Percentiles rank a stretch among this genome's conserved stretches.
Evolutionary conservation across 2,888 invertebrate species (phyloP).

Genomic region (Idaea aversata): DNA sequence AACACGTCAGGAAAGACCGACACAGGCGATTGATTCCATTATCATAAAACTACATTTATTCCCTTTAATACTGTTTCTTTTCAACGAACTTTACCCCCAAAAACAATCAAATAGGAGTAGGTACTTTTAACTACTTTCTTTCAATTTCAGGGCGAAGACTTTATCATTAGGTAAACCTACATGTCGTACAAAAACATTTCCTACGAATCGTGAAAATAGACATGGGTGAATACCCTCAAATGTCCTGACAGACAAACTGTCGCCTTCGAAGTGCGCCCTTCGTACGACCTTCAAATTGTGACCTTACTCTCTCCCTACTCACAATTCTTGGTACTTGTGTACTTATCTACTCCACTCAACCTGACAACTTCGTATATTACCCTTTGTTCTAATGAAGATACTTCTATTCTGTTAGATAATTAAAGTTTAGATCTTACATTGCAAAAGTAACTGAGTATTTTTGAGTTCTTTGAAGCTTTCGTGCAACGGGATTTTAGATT

Average conservation of each 20-base stretch:
- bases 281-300: slow-evolving; percentile 44
- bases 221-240: slow-evolving; percentile 35
- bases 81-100: too few relatives aligned
- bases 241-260: slow-evolving; percentile 36
- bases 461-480: too few relatives aligned
- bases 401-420: too few relatives aligned
- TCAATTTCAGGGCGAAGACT: neutral
- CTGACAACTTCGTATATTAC: too few relatives aligned
- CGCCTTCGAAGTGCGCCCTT: slow-evolving; percentile 42
- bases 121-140: neutral
- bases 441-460: too few relatives aligned
- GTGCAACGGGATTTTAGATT: too few relatives aligned
- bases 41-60: too few relatives aligned
- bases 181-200: slow-evolving; percentile 1
- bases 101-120: neutral
- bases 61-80: too few relatives aligned
- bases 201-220: neutral
- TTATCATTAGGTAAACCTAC: slow-evolving; percentile 3
- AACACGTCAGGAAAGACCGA: too few relatives aligned
- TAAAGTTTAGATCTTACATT: too few relatives aligned
- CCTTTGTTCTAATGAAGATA: too few relatives aligned
- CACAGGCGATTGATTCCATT: too few relatives aligned
- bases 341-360: neutral
- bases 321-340: neutral
- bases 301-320: slow-evolving; percentile 17